These are phyloP conservation scores for Arctocebus calabarensis DNA, from an alignment of 2,797 vertebrate species.

Conservation along the genomic window DNA sequence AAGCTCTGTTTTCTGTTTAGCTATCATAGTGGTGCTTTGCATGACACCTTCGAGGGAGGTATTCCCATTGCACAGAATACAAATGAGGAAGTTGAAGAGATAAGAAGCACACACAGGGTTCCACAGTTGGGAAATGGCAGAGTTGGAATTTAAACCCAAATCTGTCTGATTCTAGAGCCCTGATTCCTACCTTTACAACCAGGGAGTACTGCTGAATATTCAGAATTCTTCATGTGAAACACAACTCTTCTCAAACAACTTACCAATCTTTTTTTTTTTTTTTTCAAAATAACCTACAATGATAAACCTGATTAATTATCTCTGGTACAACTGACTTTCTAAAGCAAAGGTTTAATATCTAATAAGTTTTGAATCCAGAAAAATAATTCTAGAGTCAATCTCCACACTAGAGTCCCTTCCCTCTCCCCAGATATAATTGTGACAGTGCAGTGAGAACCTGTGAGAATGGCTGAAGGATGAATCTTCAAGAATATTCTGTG, in stretches of 20 bases:
- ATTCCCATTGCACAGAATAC: background rate
- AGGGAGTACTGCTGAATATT: background rate
- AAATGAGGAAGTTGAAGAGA: background rate
- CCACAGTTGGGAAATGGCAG: background rate
- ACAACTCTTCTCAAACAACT: background rate
- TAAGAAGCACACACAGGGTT: background rate
- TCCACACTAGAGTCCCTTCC: background rate
- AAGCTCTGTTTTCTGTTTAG: background rate
- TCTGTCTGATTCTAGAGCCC: background rate
- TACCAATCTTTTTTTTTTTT: background rate
- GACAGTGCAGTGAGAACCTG: background rate
- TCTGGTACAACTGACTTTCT: constrained; percentile 45
- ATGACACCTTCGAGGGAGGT: background rate
- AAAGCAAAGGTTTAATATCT: constrained; percentile 22
- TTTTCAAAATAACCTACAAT: constrained; percentile 6
- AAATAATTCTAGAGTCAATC: background rate
- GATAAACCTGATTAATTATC: constrained; percentile 49
- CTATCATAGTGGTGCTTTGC: background rate
- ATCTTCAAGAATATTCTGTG: constrained; percentile 50
- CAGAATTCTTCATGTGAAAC: background rate
- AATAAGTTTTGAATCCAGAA: constrained; percentile 30
- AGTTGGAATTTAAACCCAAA: background rate
- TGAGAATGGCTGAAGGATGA: background rate
- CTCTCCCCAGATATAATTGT: constrained; percentile 10
- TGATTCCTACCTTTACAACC: background rate